Evolutionary conservation across 2,113 vertebrate species (phyloP), one percentile per base, ranked within the genome.

Genomic region (Thinocorus orbignyianus): DNA sequence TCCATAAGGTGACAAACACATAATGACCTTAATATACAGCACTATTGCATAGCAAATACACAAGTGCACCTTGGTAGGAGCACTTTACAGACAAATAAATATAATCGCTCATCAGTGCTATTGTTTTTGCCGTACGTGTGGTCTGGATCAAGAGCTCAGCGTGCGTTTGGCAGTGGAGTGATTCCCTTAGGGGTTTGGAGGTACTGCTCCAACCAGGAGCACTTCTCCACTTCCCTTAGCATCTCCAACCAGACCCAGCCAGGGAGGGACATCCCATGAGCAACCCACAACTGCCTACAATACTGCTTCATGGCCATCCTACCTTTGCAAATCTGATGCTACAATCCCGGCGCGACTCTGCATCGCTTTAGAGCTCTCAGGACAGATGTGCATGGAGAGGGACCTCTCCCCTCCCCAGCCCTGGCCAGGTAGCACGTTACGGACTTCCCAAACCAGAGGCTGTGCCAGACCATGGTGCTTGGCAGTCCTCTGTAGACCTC

Each of bases 261-360:
- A 44, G 39, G 26, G 33, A 76, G 58, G 86, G 46, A 54, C 10
- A 35, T 52, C 30, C 39, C 39, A 5, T 0, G 20, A 68, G 37
- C 22, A 44, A 4, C 15, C 26, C n/a, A 11, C 4, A 9, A 5
- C 35, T 15, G 13, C 31, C 41, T 8, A 55, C 2, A 2, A 10
- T 44, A 14, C 7, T 30, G 17, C 7, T 0, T 37, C 0, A 0
- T 30, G 57, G 18, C 17, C 25, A 13, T 23, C 22, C 28, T 48
- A 9, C 30, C 35, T 46, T 65, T 48, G 33, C 51, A 51, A 51
- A 30, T 11, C 28, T 28, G 72, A 37, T 0, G 0, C 30, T 77
- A 31, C 0, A 0, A 31, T 30, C 26, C 25, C 2, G 2, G 17
- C 0, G 0, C 0, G 4, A 33, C 42, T 33, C 0, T 2, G 37